Percentiles rank a stretch among this genome's conserved stretches.
Evolutionary conservation across 2,888 invertebrate species (phyloP).

Genomic region (Eupeodes latifasciatus): DNA sequence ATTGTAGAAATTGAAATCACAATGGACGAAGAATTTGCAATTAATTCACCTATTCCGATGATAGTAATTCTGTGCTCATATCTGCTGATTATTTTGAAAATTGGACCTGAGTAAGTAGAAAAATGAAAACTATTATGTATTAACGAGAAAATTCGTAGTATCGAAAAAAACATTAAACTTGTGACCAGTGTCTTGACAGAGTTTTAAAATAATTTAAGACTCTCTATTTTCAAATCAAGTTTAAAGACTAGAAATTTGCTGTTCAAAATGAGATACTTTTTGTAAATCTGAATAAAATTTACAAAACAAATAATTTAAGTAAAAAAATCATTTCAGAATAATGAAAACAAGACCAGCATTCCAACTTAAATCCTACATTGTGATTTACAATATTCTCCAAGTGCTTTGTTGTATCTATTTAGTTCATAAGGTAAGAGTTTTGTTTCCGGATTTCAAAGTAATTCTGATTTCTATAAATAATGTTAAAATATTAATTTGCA

Average conservation of each 20-base stretch:
- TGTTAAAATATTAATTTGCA: constrained; percentile 45
- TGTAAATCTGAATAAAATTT: no score
- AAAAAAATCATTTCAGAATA: constrained; percentile 77
- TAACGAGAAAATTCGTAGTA: no score
- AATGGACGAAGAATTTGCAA: constrained; percentile 52
- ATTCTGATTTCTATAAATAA: background rate
- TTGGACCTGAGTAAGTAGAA: constrained; percentile 76
- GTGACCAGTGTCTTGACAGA: no score
- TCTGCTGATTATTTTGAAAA: constrained; percentile 77
- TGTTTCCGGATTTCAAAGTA: background rate
- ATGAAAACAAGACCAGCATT: constrained; percentile 90
- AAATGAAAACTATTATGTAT: no score
- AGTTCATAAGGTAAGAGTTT: constrained; percentile 77
- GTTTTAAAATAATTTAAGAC: no score
- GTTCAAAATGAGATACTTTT: no score
- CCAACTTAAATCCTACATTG: constrained; percentile 87
- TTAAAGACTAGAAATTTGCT: no score
- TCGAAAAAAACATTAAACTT: no score
- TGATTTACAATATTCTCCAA: constrained; percentile 92
- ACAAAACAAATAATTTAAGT: no score
- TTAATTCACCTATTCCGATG: constrained; percentile 77
- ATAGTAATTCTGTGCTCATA: constrained; percentile 78
- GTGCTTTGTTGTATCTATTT: constrained; percentile 84
- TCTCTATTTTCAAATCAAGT: no score
- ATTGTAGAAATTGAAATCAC: background rate